Evolutionary conservation across 2,888 invertebrate species (phyloP).

Genomic region (Pterostichus niger): DNA sequence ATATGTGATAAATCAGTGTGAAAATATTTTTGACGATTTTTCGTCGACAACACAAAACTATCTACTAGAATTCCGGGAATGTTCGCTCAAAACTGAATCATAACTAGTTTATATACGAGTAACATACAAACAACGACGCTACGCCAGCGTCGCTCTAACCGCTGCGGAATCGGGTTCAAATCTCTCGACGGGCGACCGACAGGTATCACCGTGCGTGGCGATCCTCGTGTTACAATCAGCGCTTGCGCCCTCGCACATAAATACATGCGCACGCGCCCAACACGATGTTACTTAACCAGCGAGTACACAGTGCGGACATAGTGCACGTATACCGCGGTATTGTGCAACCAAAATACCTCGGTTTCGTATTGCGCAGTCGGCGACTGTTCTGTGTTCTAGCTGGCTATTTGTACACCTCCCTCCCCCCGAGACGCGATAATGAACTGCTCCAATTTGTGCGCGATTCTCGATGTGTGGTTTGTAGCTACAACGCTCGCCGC

Average conservation of each 20-base stretch:
- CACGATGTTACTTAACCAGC: conserved; percentile 55
- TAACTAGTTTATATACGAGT: neutral
- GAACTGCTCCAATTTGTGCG: conserved; percentile 54
- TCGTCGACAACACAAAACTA: too few relatives aligned
- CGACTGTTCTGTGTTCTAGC: conserved; percentile 34
- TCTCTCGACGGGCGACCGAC: conserved; percentile 19
- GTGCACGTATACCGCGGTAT: conserved; percentile 42
- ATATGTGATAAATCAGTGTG: too few relatives aligned
- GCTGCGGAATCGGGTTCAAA: conserved; percentile 47
- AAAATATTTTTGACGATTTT: too few relatives aligned
- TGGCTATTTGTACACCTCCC: conserved; percentile 19
- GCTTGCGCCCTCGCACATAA: conserved; percentile 6
- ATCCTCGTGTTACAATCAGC: conserved; percentile 39
- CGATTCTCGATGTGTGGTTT: conserved; percentile 5
- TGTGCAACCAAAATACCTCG: conserved; percentile 61
- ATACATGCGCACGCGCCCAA: conserved; percentile 4
- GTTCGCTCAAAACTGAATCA: too few relatives aligned
- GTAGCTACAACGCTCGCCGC: too few relatives aligned
- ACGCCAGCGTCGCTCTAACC: neutral
- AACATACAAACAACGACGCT: neutral
- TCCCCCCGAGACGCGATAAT: conserved; percentile 41
- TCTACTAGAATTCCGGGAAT: too few relatives aligned
- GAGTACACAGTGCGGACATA: conserved; percentile 29
- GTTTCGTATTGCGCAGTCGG: conserved; percentile 60
- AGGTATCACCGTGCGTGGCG: conserved; percentile 45